These are phyloP conservation scores for Sycophila sp. DNA, from an alignment of 1,140 invertebrate genomes.

Conservation along the genomic window DNA sequence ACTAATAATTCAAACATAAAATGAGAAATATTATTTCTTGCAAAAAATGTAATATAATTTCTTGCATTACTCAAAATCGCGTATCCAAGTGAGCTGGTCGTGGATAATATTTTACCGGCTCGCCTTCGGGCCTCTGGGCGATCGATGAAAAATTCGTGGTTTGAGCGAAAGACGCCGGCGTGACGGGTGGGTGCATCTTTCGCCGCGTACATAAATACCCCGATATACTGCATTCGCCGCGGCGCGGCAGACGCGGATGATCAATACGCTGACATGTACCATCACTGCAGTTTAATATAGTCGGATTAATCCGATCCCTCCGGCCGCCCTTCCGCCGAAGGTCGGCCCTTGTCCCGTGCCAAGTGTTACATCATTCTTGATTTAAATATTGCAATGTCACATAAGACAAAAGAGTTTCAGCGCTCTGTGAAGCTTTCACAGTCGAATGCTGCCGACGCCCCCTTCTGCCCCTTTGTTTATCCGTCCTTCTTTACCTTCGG, in stretches of 20 bases:
- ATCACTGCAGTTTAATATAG: constrained; percentile 36
- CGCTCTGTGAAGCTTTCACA: background rate
- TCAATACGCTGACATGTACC: constrained; percentile 34
- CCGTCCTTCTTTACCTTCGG: background rate
- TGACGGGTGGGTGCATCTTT: background rate
- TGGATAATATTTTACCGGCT: too few relatives aligned
- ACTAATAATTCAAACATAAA: too few relatives aligned
- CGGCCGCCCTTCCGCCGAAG: background rate
- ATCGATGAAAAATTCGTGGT: too few relatives aligned
- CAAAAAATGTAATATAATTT: too few relatives aligned
- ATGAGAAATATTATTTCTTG: too few relatives aligned
- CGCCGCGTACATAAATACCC: constrained; percentile 16
- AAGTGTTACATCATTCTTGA: constrained; percentile 32
- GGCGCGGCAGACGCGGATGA: constrained; percentile 8
- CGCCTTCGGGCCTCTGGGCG: too few relatives aligned
- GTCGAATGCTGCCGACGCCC: background rate
- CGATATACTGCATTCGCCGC: constrained; percentile 24
- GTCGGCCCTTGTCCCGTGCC: constrained; percentile 15
- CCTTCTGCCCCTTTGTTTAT: background rate
- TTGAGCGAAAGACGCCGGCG: background rate
- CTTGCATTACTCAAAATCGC: too few relatives aligned
- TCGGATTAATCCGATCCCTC: constrained; percentile 23
- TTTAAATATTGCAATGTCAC: constrained; percentile 33
- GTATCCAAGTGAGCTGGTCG: too few relatives aligned
- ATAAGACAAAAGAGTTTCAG: background rate